Conservation (phyloP, 2,888 invertebrate species). For the Augochlorella aurata region DNA sequence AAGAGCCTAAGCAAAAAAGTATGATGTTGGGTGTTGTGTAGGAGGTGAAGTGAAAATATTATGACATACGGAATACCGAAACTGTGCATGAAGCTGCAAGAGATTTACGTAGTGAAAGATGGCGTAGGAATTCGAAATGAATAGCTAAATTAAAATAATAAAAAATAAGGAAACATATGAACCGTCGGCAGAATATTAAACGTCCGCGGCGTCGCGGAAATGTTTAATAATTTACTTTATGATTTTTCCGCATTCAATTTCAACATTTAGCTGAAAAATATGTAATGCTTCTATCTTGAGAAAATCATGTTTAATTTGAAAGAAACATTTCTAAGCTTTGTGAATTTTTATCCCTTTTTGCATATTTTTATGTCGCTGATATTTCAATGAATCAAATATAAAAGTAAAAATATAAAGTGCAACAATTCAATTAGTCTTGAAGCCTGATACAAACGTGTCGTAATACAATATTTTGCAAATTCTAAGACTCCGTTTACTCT, state of each 20-base stretch:
- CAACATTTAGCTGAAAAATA: neutral
- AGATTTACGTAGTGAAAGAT: slow-evolving; percentile 10
- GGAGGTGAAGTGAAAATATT: neutral
- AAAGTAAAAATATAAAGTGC: neutral
- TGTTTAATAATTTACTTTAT: neutral
- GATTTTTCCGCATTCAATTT: neutral
- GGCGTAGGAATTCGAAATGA: slow-evolving; percentile 11
- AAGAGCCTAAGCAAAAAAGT: slow-evolving; percentile 5
- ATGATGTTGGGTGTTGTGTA: neutral
- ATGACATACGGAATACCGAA: slow-evolving; percentile 4
- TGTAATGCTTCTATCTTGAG: neutral
- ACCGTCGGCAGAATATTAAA: slow-evolving; percentile 4
- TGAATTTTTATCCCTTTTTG: neutral
- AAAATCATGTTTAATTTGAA: neutral
- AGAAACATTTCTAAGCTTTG: neutral
- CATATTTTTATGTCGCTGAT: neutral
- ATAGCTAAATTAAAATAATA: slow-evolving; percentile 6
- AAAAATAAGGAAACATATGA: slow-evolving; percentile 6
- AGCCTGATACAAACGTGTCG: no score
- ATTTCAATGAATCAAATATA: no score
- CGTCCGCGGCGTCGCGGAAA: neutral
- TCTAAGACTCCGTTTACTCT: neutral
- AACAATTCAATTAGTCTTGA: neutral
- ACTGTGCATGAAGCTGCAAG: neutral
- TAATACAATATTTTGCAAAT: neutral